Evolutionary conservation across 2,888 invertebrate species (phyloP), one percentile per base, ranked within the genome.

Genomic region (Noctua janthina): DNA sequence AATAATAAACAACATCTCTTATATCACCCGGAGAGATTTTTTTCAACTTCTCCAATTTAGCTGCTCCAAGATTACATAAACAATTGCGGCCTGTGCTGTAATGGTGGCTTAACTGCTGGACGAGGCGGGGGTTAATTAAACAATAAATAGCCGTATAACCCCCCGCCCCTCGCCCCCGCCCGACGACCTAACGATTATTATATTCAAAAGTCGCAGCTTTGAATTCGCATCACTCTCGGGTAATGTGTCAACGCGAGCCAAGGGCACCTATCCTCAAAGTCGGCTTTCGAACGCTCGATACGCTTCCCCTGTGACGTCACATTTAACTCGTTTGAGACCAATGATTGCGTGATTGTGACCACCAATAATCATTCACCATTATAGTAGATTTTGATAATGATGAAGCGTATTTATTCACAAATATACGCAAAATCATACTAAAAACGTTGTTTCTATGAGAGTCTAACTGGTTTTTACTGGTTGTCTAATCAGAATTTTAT

Each of bases 201-300:
- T 96, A 95, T 96, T 96, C 94, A 95, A 95, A 96, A 94, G 89
- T 90, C 92, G 92, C 94, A 94, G 93, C 94, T 97, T 96, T 96
- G 96, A 95, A 96, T 96, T 96, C 96, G 94, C 96, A 96, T 96
- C 96, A 96, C 95, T 97, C 95, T 94, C 94, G 82, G 88, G 96
- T 96, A 96, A 96, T 96, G 96, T 96, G 96, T 96, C 96, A 96
- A 94, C 94, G 92, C 87, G 86, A 84, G 79, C 84, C 84, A 89
- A 90, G 93, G 81, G 54, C 62, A 46, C 82, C 86, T 89, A 89
- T 90, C 90, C 90, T 90, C 66, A 72, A 82, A 84, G 75, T 66
- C 73, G 68, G 70, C 69, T 86, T 81, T 79, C 66, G 68, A 51
- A 77, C 46, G 49, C 11, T 71, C 46, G 46, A 15, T 15, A 84